Percentiles rank a stretch among this genome's conserved stretches.
Evolutionary conservation across 2,113 vertebrate species (phyloP).

Genomic region (Stegostoma tigrinum): DNA sequence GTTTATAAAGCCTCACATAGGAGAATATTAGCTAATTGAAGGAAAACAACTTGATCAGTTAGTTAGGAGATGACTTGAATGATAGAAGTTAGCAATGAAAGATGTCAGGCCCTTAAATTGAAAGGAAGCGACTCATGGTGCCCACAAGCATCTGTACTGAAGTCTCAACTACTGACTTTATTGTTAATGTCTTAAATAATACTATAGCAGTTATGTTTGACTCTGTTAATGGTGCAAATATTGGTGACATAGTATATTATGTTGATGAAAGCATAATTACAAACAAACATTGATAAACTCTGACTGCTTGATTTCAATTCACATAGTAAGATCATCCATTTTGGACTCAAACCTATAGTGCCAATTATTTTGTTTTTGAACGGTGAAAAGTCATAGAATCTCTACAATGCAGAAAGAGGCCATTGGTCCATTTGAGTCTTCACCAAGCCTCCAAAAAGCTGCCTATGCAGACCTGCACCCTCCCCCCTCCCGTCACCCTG

Average conservation of each 20-base stretch:
- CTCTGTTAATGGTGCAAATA: background rate
- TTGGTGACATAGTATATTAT: background rate
- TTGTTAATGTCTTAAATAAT: background rate
- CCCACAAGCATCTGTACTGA: background rate
- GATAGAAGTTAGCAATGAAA: background rate
- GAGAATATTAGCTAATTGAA: background rate
- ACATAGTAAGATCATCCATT: background rate
- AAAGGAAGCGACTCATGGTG: background rate
- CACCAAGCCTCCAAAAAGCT: too few species aligned
- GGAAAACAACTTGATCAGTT: background rate
- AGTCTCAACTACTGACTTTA: background rate
- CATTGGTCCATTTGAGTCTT: too few species aligned
- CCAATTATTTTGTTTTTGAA: background rate
- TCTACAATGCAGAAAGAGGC: too few species aligned
- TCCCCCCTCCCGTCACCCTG: too few species aligned
- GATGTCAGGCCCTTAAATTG: background rate
- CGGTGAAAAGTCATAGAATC: background rate
- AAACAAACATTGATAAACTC: background rate
- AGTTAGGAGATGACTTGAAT: background rate
- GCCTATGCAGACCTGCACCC: too few species aligned
- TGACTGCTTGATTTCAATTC: too few species aligned
- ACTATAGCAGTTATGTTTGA: background rate
- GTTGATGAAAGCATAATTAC: background rate
- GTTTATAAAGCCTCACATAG: background rate
- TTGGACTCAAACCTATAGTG: background rate